These are phyloP conservation scores for Cynocephalus volans DNA, from an alignment of 2,113 vertebrate genomes.

Conservation along the genomic window DNA sequence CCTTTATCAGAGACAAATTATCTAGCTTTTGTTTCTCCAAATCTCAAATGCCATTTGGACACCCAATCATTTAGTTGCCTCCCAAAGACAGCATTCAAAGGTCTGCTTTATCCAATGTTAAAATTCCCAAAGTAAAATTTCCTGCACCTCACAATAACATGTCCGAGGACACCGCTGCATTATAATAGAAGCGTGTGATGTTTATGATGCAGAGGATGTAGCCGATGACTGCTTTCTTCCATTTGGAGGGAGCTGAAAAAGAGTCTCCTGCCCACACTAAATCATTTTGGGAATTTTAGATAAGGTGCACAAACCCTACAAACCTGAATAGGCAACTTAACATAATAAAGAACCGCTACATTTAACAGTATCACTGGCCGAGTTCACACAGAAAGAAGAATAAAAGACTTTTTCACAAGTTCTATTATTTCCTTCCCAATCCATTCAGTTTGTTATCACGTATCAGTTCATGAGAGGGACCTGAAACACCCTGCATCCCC, in stretches of 20 bases:
- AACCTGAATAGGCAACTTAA: neutral
- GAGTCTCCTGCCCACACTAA: neutral
- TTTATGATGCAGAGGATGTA: fast-evolving
- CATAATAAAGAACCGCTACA: fast-evolving
- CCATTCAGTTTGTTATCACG: neutral
- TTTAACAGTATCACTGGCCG: fast-evolving
- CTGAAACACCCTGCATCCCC: fast-evolving
- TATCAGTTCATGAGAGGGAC: neutral
- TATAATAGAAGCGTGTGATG: fast-evolving
- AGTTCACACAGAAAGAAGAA: neutral
- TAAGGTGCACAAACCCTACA: neutral
- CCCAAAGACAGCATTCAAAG: neutral
- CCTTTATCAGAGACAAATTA: neutral
- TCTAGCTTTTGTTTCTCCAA: neutral
- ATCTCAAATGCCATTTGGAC: neutral
- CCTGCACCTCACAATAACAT: fast-evolving
- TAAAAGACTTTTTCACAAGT: neutral
- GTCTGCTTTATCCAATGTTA: neutral
- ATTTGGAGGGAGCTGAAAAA: fast-evolving
- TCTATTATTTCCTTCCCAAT: neutral
- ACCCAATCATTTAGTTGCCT: neutral
- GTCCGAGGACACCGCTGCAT: fast-evolving
- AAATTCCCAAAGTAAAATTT: neutral
- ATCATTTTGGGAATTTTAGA: neutral
- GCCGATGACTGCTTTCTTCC: neutral